Base-by-base conservation (phyloP, 2,888 invertebrate species). In the Nymphalis c-album region DNA sequence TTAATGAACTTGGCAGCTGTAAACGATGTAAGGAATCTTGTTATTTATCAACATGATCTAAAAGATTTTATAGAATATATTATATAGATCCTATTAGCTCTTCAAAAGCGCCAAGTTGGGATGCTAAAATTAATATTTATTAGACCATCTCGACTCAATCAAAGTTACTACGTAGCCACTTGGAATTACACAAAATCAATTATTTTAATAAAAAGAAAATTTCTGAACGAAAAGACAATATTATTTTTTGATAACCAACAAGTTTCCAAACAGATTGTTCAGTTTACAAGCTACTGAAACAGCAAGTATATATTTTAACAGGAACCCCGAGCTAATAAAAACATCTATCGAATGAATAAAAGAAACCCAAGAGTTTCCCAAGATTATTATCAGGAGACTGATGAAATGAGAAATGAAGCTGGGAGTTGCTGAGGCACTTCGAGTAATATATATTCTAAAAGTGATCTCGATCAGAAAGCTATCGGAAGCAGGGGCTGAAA, bases 321-420 rank as follows among this genome's bases (percentile, higher is more conserved):
- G 64, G 40, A 70, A 67, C 10, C 35, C 48, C 18, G 8, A 50
- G 59, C 51, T 51, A 48, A 60, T 60, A 55, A 51, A 63, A 68
- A 40, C 69, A 35, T 64, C 31, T 57, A 50, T 55, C 57, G 65
- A 67, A 69, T 68, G 69, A 67, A 70, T 69, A 69, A 71, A 70
- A 72, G 71, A 74, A 70, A 68, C 65, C 59, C 63, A 22, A 48
- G 66, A 70, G 66, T 64, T 71, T 71, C 63, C 57, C 59, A 50
- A 72, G 63, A 71, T 72, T 72, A 68, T 71, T 74, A 72, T 71
- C 71, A 61, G 53, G 69, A 66, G 69, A 66, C 69, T 74, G 73
- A 70, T 68, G 64, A 69, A 65, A 73, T 73, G 73, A 75, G 68
- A 74, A 74, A 74, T 73, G 70, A 63, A 50, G 26, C 51, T 64